Conservation (phyloP, 2,797 vertebrate species). For the Thunnus albacares region DNA sequence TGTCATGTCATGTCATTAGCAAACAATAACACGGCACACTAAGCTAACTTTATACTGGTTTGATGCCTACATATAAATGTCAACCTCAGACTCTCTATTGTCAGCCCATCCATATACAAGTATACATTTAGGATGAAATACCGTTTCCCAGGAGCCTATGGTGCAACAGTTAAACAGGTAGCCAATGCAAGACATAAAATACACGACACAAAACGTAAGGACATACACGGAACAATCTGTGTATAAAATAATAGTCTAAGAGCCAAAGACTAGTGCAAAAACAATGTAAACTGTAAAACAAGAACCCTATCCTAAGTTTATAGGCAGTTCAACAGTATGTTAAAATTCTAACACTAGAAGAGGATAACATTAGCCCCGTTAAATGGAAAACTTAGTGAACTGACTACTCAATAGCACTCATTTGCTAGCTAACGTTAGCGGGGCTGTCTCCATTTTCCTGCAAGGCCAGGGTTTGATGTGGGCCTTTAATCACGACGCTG, state of each 20-base stretch:
- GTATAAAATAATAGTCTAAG: too few relatives aligned
- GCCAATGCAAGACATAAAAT: too few relatives aligned
- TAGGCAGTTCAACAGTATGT: background rate
- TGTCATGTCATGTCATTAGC: background rate
- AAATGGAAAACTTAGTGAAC: background rate
- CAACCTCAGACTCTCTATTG: too few relatives aligned
- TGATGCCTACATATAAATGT: background rate
- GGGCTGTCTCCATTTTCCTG: constrained; percentile 26
- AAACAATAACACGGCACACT: background rate
- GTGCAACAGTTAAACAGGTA: too few relatives aligned
- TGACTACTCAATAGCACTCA: background rate
- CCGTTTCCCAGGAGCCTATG: too few relatives aligned
- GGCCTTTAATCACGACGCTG: constrained; percentile 31
- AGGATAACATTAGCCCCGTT: fast-evolving
- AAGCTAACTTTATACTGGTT: background rate
- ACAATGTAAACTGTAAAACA: too few relatives aligned
- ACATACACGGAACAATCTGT: too few relatives aligned
- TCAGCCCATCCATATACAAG: too few relatives aligned
- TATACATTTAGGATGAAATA: too few relatives aligned
- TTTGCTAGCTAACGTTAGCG: background rate
- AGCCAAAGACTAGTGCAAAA: too few relatives aligned
- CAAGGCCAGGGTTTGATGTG: background rate
- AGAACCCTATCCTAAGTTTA: too few relatives aligned
- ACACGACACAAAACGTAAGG: too few relatives aligned
- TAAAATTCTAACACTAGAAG: fast-evolving